A percentile compares a stretch with the other conserved stretches of the same genome.
Evolutionary conservation across 2,888 invertebrate genomes (phyloP).

Genomic region (Stenotaenia linearis): DNA sequence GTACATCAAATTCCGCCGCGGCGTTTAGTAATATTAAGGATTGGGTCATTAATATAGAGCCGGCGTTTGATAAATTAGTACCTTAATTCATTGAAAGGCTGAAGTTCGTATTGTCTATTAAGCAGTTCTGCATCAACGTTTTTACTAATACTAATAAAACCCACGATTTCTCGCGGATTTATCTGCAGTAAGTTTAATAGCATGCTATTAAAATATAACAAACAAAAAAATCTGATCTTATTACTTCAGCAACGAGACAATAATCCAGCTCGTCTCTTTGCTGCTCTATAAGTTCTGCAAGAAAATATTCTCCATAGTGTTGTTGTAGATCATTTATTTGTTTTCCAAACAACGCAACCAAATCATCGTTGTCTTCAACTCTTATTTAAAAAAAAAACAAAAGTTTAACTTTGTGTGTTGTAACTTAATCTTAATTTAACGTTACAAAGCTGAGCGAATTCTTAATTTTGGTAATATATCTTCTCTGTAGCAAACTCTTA

Average conservation of each 20-base stretch:
- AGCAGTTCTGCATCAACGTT: conserved; percentile 15
- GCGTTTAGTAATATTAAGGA: too few relatives aligned
- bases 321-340: neutral
- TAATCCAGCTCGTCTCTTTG: conserved; percentile 27
- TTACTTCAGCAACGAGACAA: conserved; percentile 30
- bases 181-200: neutral
- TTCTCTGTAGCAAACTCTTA: neutral
- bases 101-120: neutral
- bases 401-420: neutral
- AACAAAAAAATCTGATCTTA: too few relatives aligned
- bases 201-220: too few relatives aligned
- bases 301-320: conserved; percentile 29
- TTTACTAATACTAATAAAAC: conserved; percentile 31
- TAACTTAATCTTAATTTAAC: neutral
- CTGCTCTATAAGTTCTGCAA: conserved; percentile 30
- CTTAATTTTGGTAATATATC: neutral
- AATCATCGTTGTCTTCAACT: conserved; percentile 28
- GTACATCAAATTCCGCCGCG: too few relatives aligned
- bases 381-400: neutral
- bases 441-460: neutral
- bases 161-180: neutral
- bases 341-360: conserved; percentile 10
- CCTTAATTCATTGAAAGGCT: conserved; percentile 1
- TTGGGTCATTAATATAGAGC: too few relatives aligned
- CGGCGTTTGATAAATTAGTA: neutral